A percentile compares a stretch with the other conserved stretches of the same genome.
phyloP scores from a whole-genome alignment of 2,113 vertebrate genomes.

The Capreolus pygargus region DNA sequence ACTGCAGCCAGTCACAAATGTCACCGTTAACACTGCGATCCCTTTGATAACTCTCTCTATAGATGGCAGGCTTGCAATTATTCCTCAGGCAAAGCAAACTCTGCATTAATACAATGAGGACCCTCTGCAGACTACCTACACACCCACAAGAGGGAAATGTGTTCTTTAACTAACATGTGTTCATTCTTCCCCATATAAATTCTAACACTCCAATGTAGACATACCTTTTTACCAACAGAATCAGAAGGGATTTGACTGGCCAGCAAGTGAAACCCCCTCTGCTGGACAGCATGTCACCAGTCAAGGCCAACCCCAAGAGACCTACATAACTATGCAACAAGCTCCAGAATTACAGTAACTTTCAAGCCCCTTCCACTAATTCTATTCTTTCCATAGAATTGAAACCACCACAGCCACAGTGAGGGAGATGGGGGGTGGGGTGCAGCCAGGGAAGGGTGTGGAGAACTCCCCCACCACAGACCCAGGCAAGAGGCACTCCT shows the following conservation, averaged over 20 bases:
- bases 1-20: not conserved
- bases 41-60: slow-evolving; percentile 29
- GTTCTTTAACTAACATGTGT: not conserved
- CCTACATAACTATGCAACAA: not conserved
- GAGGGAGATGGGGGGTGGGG: rapidly evolving
- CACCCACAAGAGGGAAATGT: not conserved
- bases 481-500: not conserved
- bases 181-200: not conserved
- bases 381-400: not conserved
- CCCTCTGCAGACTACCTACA: not conserved
- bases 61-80: slow-evolving; percentile 5
- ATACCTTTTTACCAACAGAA: not conserved
- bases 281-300: not conserved
- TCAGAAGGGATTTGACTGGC: not conserved
- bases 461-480: not conserved
- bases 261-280: not conserved
- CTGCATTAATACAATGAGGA: not conserved
- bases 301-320: not conserved
- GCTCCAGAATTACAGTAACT: not conserved
- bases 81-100: slow-evolving; percentile 21
- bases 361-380: not conserved
- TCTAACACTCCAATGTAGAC: not conserved
- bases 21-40: not conserved
- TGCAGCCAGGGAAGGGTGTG: no score
- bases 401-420: not conserved